Conservation (phyloP, 2,797 vertebrate species). For the Macropodus opercularis region DNA sequence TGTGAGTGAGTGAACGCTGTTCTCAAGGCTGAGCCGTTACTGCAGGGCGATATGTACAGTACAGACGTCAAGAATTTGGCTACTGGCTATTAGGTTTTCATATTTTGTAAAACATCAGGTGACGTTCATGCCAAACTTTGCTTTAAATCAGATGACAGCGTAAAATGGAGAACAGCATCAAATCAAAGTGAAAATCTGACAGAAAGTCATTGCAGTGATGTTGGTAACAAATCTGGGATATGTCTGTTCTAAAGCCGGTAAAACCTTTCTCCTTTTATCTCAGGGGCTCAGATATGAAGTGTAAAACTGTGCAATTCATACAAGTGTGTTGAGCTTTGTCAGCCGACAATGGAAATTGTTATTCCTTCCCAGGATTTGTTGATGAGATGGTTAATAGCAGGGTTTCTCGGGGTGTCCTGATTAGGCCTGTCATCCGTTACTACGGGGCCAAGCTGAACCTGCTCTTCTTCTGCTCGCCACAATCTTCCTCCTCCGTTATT, state of each 20-base stretch:
- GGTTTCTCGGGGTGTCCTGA: slow-evolving; percentile 55
- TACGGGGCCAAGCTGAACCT: slow-evolving; percentile 5
- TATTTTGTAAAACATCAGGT: background rate
- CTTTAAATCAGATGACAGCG: slow-evolving; percentile 13
- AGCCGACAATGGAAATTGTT: slow-evolving; percentile 26
- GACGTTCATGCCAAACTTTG: background rate
- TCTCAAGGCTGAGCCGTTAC: background rate
- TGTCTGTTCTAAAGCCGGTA: slow-evolving; percentile 6
- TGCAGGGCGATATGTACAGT: background rate
- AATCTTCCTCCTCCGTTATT: slow-evolving; percentile 28
- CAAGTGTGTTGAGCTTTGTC: slow-evolving; percentile 24
- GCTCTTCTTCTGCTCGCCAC: slow-evolving; percentile 4
- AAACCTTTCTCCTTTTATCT: slow-evolving; percentile 12
- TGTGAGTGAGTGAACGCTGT: too few relatives aligned
- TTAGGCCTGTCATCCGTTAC: slow-evolving; percentile 54
- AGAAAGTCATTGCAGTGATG: slow-evolving; percentile 12
- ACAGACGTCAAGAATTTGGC: too few relatives aligned
- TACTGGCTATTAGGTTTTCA: background rate
- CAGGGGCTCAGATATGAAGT: slow-evolving; percentile 7
- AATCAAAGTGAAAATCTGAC: slow-evolving; percentile 10
- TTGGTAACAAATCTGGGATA: slow-evolving; percentile 9
- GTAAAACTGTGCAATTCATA: slow-evolving; percentile 16
- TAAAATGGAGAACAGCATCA: background rate
- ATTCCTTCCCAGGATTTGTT: slow-evolving; percentile 54
- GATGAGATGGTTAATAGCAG: slow-evolving; percentile 56